Evolutionary conservation across 2,113 vertebrate genomes (phyloP).

Genomic region (Proteles cristata): DNA sequence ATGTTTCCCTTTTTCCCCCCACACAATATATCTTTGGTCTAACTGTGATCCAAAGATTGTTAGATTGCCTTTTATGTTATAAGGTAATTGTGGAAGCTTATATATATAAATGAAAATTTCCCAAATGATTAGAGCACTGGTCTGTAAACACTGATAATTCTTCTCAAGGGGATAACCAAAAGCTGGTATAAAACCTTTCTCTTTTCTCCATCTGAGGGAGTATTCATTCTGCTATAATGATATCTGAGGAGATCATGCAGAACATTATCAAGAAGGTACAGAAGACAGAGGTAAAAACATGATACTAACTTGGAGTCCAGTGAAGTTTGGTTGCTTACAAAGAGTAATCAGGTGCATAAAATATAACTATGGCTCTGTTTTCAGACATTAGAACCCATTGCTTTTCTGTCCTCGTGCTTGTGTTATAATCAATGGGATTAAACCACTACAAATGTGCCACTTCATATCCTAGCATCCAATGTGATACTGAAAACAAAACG

Average conservation of each 20-base stretch:
- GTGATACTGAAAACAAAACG: not conserved
- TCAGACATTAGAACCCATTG: not conserved
- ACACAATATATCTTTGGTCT: not conserved
- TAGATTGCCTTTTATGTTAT: not conserved
- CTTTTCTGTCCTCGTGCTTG: not conserved
- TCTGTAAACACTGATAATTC: not conserved
- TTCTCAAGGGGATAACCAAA: not conserved
- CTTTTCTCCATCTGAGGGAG: not conserved
- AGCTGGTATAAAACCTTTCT: not conserved
- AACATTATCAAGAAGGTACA: not conserved
- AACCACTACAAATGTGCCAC: not conserved
- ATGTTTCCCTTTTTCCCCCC: not conserved
- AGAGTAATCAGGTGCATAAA: not conserved
- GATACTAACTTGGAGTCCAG: not conserved
- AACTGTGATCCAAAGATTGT: not conserved
- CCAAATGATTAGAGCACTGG: not conserved
- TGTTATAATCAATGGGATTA: not conserved
- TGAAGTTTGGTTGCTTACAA: not conserved
- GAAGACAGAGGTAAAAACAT: not conserved
- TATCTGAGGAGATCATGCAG: not conserved
- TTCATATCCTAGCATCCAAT: not conserved
- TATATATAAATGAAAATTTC: not conserved
- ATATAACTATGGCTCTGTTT: not conserved
- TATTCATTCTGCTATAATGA: not conserved
- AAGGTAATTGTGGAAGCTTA: not conserved